Percentiles rank a stretch among this genome's conserved stretches.
Evolutionary conservation across 1,140 invertebrate genomes (phyloP).

Genomic region (Cyclargus thomasi): DNA sequence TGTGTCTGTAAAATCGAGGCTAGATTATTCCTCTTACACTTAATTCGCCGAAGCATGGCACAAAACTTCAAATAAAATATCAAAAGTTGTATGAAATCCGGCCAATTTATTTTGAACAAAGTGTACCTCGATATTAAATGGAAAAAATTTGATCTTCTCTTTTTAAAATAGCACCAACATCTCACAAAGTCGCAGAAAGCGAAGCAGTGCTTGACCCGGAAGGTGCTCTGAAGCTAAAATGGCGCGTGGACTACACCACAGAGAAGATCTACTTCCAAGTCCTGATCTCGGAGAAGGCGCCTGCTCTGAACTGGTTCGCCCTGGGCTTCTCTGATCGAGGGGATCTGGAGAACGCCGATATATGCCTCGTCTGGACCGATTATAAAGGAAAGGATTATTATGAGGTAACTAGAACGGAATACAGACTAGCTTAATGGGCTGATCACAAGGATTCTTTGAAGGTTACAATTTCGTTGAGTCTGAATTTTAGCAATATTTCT

Average conservation of each 20-base stretch:
- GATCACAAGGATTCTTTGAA: too few species aligned
- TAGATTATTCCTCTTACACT: too few species aligned
- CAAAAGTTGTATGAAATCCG: too few species aligned
- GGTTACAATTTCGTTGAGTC: too few species aligned
- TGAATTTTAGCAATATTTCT: too few species aligned
- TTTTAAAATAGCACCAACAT: constrained; percentile 14
- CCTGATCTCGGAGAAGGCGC: constrained; percentile 81
- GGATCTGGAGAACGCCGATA: constrained; percentile 84
- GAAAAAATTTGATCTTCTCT: too few species aligned
- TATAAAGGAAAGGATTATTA: constrained; percentile 79
- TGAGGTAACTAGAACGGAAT: constrained; percentile 74
- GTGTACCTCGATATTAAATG: too few species aligned
- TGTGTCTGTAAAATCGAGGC: too few species aligned
- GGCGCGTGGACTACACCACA: constrained; percentile 71
- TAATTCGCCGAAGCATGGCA: too few species aligned
- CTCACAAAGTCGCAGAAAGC: constrained; percentile 47
- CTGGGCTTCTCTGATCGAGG: constrained; percentile 96
- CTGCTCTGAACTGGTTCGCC: constrained; percentile 84
- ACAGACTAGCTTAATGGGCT: too few species aligned
- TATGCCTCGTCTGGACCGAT: constrained; percentile 88
- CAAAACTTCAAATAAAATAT: too few species aligned
- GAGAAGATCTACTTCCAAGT: constrained; percentile 83
- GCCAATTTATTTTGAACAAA: too few species aligned
- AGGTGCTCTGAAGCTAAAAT: constrained; percentile 55
- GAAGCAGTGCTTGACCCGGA: constrained; percentile 59